Evolutionary conservation across 2,888 invertebrate genomes (phyloP), one percentile per base, ranked within the genome.

Genomic region (Lysandra bellargus): DNA sequence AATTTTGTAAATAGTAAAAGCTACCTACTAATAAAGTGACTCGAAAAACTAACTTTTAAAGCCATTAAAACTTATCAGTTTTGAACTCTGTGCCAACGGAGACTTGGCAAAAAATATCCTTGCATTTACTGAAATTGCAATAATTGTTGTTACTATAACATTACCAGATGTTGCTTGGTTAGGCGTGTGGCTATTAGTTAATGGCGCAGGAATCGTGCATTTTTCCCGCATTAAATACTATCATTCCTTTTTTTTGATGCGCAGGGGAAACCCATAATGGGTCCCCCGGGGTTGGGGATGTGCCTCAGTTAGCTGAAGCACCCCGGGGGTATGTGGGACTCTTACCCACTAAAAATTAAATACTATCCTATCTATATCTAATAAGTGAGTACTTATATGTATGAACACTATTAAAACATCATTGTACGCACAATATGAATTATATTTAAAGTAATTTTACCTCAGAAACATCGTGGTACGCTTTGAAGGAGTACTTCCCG

Each of bases 391-490:
- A 40, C 5, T 6, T 40, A 30, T 7, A 53, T 23, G 2, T 69
- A 44, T 23, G 0, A 23, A 23, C 23, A 23, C 23, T 23, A 23
- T 23, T 23, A 23, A 23, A 23, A 23, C 23, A 23, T 23, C 23
- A 23, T 23, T 23, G n/a, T n/a, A 6, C 6, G 6, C 5, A n/a
- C n/a, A 53, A 57, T 14, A 57, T 57, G 17, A 57, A 14, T 17
- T 17, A 12, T 44, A 57, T 1, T 44, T 44, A 44, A 37, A 49
- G 74, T 78, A 72, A 49, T 87, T 91, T 90, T 82, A 93, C 93
- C 79, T 95, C 95, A 9, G 95, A 93, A 57, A 97, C 89, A 14
- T 94, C 94, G 84, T 96, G 94, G 84, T 97, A 97, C 0, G 93
- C 93, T 0, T 89, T 95, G 95, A 96, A 97, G 14, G 95, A 95